These are phyloP conservation scores for Rhynchopsitta pachyrhyncha DNA, from an alignment of 2,113 vertebrate genomes.

Conservation along the genomic window DNA sequence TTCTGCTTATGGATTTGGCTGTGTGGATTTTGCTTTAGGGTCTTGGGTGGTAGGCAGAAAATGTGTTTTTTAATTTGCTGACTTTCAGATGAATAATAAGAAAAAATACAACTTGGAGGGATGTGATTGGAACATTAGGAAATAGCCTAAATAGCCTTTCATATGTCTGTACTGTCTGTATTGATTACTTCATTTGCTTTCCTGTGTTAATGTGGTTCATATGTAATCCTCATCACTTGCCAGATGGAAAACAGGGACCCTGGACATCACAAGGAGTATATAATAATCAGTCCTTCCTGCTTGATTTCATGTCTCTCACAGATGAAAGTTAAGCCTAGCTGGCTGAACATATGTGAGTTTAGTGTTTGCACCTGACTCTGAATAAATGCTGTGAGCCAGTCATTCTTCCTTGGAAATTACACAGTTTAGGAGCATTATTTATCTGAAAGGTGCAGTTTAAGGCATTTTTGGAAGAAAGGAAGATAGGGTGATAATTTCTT, in stretches of 20 bases:
- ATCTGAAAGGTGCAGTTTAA: background rate
- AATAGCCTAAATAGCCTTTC: slow-evolving; percentile 5
- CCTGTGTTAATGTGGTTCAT: background rate
- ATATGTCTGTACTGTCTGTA: background rate
- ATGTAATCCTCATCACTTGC: background rate
- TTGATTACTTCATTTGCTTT: slow-evolving; percentile 38
- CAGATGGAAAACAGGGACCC: slow-evolving; percentile 11
- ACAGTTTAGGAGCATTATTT: background rate
- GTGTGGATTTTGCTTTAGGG: background rate
- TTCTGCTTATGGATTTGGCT: slow-evolving; percentile 13
- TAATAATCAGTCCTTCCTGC: background rate
- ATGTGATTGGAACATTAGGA: background rate
- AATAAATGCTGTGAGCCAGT: background rate
- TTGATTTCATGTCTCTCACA: background rate
- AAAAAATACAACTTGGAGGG: background rate
- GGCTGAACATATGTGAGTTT: background rate
- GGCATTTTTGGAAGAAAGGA: background rate
- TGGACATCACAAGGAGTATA: background rate
- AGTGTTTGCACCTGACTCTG: background rate
- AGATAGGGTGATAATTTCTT: background rate
- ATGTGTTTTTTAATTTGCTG: slow-evolving; percentile 24
- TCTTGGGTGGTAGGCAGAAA: background rate
- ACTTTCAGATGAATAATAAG: background rate
- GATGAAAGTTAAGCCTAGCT: background rate
- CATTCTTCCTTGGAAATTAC: background rate